phyloP scores from a whole-genome alignment of 2,888 invertebrate species.

The Gnatocerus cornutus region DNA sequence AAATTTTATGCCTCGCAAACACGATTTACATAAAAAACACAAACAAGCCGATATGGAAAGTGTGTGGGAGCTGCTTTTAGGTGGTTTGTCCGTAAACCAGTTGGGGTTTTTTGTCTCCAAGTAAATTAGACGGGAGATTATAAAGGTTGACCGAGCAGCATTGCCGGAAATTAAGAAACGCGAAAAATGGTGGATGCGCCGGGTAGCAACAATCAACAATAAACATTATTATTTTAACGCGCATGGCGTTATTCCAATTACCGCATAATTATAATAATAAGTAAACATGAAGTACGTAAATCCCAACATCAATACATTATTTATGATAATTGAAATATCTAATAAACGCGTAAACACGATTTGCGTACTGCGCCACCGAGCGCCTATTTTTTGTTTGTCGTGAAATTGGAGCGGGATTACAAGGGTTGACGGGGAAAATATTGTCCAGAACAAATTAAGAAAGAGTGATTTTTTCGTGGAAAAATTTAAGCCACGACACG shows the following conservation, averaged over 20 bases:
- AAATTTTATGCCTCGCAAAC: slow-evolving; percentile 33
- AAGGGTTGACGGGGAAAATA: slow-evolving; percentile 19
- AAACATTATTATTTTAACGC: too few relatives aligned
- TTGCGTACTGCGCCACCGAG: not conserved
- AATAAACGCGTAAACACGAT: not conserved
- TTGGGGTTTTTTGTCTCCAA: slow-evolving; percentile 27
- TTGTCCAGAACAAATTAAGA: not conserved
- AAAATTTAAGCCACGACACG: not conserved
- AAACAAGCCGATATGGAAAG: slow-evolving; percentile 32
- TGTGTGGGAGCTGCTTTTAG: slow-evolving; percentile 41
- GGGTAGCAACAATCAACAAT: too few relatives aligned
- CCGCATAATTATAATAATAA: too few relatives aligned
- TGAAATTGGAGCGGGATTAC: slow-evolving; percentile 32
- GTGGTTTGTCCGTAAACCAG: slow-evolving; percentile 46
- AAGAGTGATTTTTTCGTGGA: not conserved
- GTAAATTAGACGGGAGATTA: slow-evolving; percentile 25
- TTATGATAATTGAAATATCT: not conserved
- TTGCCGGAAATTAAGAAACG: not conserved
- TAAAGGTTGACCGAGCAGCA: slow-evolving; percentile 18
- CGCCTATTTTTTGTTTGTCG: slow-evolving; percentile 3
- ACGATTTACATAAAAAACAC: slow-evolving; percentile 39
- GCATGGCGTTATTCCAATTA: too few relatives aligned
- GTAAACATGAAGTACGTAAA: too few relatives aligned
- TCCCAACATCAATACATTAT: too few relatives aligned
- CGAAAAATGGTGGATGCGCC: not conserved